Conservation (phyloP, 2,113 vertebrate genomes). For the Mesembrinibis cayennensis region DNA sequence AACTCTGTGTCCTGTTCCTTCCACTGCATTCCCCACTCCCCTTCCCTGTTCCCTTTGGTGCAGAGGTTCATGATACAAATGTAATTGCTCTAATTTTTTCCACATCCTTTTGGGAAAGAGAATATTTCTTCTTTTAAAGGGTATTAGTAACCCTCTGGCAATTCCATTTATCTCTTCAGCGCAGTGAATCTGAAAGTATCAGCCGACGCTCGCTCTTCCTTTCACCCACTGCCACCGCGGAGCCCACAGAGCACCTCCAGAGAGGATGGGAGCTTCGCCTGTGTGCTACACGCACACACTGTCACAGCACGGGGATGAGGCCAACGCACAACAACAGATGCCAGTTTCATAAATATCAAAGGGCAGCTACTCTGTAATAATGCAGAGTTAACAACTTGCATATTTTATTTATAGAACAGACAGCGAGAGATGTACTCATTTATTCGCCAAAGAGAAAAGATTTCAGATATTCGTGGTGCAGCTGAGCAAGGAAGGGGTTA, state of each 20-base stretch:
- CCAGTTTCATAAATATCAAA: constrained; percentile 9
- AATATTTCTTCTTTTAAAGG: constrained; percentile 67
- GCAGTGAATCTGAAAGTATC: constrained; percentile 26
- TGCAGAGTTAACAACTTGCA: neutral
- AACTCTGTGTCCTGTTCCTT: constrained; percentile 1
- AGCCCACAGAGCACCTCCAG: neutral
- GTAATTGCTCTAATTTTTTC: constrained; percentile 71
- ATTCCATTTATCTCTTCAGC: constrained; percentile 69
- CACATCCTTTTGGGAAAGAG: constrained; percentile 58
- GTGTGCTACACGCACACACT: neutral
- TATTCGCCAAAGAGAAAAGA: constrained; percentile 21
- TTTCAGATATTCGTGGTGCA: neutral
- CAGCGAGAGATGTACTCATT: neutral
- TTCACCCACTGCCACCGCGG: rapidly evolving
- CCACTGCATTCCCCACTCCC: neutral
- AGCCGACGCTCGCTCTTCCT: neutral
- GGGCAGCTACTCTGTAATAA: neutral
- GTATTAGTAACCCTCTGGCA: constrained; percentile 73
- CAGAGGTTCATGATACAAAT: constrained; percentile 60
- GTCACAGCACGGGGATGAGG: neutral
- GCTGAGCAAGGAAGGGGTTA: constrained; percentile 38
- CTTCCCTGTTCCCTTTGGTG: constrained; percentile 46
- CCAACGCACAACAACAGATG: neutral
- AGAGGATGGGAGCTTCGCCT: neutral
- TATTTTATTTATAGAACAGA: constrained; percentile 40